Base-by-base conservation (phyloP, 2,113 vertebrate species). In the Phrynocephalus versicolor region DNA sequence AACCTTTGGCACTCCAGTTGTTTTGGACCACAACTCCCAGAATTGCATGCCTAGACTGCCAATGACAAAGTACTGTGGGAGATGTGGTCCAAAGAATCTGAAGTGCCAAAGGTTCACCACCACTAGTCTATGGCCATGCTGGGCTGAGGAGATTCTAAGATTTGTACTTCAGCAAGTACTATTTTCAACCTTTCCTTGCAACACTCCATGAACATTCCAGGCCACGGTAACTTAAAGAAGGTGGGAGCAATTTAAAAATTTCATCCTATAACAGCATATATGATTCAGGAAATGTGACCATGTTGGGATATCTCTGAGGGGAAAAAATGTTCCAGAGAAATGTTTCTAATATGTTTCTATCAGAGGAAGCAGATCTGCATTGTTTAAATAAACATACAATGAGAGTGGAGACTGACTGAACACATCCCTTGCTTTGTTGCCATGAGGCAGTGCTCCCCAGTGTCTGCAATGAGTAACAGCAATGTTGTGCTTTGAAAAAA, bases 371-470 rank as follows among this genome's bases (percentile, higher is more conserved):
- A 0, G n/a, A 45, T 39, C 27, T 27, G 13, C 6, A 45, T 74
- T 18, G 35, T 62, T 60, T 25, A 2, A 33, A 76, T 0, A 33
- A 57, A 6, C 39, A 65, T 67, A 83, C 19, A 2, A 33, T 69
- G 60, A 64, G 16, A 76, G 41, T 71, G 27, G 0, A 0, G 69
- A 19, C 6, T 16, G 67, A 57, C 23, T 14, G 35, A 77, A 37
- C 80, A 2, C 0, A 35, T 58, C 37, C 1, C 30, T 69, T 30
- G 3, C 0, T 15, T 0, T 0, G 84, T 19, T 6, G 16, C 13
- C 35, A 45, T 87, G 75, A 70, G 88, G 85, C 83, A 84, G 89
- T 91, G 90, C 93, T 93, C 91, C 90, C 93, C 85, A 12, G 88
- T 88, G 93, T 90, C 84, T 85, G 0, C 67, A 21, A 58, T 8